phyloP scores from a whole-genome alignment of 2,113 vertebrate species.

The Puma concolor region DNA sequence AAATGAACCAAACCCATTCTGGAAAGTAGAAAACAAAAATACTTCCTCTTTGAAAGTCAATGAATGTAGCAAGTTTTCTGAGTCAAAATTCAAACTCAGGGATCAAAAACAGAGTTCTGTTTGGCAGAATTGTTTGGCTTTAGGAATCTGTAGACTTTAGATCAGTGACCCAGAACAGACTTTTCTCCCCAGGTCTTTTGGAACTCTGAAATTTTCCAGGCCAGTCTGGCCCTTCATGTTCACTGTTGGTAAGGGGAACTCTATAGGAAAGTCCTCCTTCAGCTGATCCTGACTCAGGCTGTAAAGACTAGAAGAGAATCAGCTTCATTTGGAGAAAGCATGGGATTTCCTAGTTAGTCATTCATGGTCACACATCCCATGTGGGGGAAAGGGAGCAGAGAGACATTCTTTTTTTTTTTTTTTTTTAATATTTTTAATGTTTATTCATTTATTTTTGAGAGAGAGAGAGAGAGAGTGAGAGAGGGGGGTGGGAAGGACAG shows the following conservation, averaged over 20 bases:
- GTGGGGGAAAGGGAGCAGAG: neutral
- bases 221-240: neutral
- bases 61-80: neutral
- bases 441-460: no score
- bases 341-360: neutral
- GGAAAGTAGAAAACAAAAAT: constrained; percentile 27
- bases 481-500: no score
- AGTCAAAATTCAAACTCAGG: neutral
- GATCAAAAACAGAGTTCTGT: neutral
- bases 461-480: no score
- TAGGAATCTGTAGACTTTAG: neutral
- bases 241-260: neutral
- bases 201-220: neutral
- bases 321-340: neutral
- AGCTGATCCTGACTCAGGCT: neutral
- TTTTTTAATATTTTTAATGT: no score
- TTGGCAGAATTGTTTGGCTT: neutral
- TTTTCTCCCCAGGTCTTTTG: neutral
- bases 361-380: neutral
- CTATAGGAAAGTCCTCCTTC: neutral
- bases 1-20: constrained; percentile 13
- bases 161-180: neutral
- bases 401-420: neutral
- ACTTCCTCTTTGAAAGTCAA: constrained; percentile 37
- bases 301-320: neutral